Evolutionary conservation across 2,888 invertebrate genomes (phyloP).

Genomic region (Troilus luridus): DNA sequence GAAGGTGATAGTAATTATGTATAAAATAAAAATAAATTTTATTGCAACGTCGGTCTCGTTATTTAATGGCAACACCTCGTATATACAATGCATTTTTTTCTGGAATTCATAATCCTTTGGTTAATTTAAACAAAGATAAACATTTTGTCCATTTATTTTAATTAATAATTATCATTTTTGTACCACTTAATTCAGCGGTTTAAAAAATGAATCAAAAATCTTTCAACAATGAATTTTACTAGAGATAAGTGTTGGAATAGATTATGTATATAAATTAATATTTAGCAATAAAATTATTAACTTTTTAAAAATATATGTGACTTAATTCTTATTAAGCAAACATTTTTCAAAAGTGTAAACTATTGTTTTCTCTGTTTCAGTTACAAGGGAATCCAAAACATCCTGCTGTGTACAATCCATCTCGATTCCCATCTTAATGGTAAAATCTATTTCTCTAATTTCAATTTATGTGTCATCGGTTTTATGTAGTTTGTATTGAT

Average conservation of each 20-base stretch:
- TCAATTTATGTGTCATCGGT: constrained; percentile 28
- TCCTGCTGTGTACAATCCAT: constrained; percentile 46
- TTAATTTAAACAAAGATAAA: too few species aligned
- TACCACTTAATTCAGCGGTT: too few species aligned
- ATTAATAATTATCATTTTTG: too few species aligned
- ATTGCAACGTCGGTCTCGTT: too few species aligned
- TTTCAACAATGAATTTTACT: background rate
- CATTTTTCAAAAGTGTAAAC: background rate
- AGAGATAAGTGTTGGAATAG: background rate
- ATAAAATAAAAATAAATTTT: too few species aligned
- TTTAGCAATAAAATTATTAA: background rate
- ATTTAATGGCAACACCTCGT: too few species aligned
- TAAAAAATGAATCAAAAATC: too few species aligned
- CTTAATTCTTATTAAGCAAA: background rate
- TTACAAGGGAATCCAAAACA: background rate
- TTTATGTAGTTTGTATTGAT: constrained; percentile 36
- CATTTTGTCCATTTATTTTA: too few species aligned
- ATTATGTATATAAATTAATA: background rate
- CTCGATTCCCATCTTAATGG: constrained; percentile 56
- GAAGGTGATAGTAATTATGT: too few species aligned
- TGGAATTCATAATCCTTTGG: too few species aligned
- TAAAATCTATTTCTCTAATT: background rate
- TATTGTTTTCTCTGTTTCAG: constrained; percentile 24
- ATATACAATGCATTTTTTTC: too few species aligned
- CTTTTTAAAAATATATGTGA: background rate